These are phyloP conservation scores for Gallinago jamesoni DNA, from an alignment of 2,113 vertebrate genomes.

Conservation along the genomic window DNA sequence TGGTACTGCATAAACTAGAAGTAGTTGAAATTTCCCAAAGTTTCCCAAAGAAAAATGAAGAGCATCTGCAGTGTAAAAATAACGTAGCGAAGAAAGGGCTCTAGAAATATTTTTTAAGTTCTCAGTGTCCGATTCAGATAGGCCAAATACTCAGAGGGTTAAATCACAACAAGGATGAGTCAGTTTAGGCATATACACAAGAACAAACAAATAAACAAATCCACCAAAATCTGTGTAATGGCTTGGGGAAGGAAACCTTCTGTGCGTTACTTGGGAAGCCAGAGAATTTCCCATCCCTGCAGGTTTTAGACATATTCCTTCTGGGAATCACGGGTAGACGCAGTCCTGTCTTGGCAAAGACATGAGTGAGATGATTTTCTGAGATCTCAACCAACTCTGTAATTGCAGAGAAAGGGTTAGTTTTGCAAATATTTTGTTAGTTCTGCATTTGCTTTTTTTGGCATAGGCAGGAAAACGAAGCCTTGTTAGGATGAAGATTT, in stretches of 20 bases:
- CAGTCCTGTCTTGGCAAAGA: neutral
- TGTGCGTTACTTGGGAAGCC: neutral
- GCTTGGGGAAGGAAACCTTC: neutral
- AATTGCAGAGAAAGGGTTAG: neutral
- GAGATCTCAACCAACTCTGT: neutral
- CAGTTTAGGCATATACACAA: neutral
- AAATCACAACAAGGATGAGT: neutral
- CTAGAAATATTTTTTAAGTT: neutral
- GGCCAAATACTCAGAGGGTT: neutral
- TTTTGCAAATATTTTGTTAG: neutral
- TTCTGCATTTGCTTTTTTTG: neutral
- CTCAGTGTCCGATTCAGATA: neutral
- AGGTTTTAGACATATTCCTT: neutral
- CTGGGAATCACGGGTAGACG: neutral
- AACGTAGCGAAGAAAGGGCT: neutral
- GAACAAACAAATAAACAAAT: neutral
- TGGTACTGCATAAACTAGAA: neutral
- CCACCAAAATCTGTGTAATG: neutral
- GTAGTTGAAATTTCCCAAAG: neutral
- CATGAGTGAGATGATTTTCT: neutral
- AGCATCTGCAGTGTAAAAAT: neutral
- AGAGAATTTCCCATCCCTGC: neutral
- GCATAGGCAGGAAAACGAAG: neutral
- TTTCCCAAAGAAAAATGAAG: neutral
- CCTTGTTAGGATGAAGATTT: neutral